These are phyloP conservation scores for Fulica atra DNA, from an alignment of 2,113 vertebrate species.

Conservation along the genomic window DNA sequence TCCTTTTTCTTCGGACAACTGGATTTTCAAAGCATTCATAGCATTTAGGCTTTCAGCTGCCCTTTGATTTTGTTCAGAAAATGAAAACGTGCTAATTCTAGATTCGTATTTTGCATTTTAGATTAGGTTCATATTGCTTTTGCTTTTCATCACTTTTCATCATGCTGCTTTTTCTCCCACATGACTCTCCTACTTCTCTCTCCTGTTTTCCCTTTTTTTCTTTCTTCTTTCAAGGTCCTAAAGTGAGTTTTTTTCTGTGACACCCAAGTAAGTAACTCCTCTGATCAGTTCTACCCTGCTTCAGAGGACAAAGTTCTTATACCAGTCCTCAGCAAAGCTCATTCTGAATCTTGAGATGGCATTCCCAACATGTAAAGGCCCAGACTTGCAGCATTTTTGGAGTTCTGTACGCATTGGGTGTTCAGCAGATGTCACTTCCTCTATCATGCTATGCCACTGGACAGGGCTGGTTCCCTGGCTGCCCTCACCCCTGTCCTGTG, in stretches of 20 bases:
- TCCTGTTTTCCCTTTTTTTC: not conserved
- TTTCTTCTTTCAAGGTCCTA: not conserved
- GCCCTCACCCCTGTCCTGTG: not conserved
- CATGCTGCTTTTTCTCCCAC: not conserved
- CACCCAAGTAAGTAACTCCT: not conserved
- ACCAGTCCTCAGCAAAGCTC: not conserved
- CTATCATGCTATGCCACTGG: not conserved
- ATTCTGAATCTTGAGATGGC: not conserved
- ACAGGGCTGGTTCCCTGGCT: not conserved
- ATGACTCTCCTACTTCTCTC: not conserved
- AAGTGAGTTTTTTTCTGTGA: not conserved
- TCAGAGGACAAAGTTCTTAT: not conserved
- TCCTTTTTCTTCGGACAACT: not conserved
- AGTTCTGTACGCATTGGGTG: not conserved
- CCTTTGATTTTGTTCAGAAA: not conserved
- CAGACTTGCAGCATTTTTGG: not conserved
- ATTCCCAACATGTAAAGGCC: not conserved
- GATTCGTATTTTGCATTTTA: not conserved
- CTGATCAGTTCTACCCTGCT: not conserved
- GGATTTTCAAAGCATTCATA: slow-evolving; percentile 14
- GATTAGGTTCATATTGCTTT: not conserved
- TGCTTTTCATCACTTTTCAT: not conserved
- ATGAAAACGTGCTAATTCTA: slow-evolving; percentile 10
- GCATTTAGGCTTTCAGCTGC: not conserved
- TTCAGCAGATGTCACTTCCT: not conserved